These are phyloP conservation scores for Temnothorax unifasciatus DNA, from an alignment of 2,888 invertebrate species.

Conservation along the genomic window DNA sequence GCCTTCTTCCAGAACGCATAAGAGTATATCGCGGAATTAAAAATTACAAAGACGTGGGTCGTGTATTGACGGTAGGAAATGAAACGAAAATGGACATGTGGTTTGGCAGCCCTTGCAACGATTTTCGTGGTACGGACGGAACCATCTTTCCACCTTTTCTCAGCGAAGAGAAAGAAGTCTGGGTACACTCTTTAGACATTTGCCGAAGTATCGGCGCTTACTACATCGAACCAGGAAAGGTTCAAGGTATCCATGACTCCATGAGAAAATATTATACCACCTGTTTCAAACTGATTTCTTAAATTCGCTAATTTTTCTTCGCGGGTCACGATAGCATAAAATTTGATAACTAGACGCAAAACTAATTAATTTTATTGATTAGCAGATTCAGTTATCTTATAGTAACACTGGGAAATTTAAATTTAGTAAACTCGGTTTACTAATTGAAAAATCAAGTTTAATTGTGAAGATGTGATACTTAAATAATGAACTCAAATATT, in stretches of 20 bases:
- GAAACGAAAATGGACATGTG: slow-evolving; percentile 3
- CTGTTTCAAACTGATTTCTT: not conserved
- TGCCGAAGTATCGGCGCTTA: slow-evolving; percentile 87
- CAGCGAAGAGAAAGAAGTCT: slow-evolving; percentile 89
- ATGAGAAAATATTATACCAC: not conserved
- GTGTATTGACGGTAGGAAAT: slow-evolving; percentile 14
- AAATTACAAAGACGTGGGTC: slow-evolving; percentile 26
- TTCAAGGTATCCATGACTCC: slow-evolving; percentile 45
- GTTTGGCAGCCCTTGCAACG: slow-evolving; percentile 90
- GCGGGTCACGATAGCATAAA: not conserved
- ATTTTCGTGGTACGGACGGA: slow-evolving; percentile 93
- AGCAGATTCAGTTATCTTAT: not conserved
- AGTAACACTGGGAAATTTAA: not conserved
- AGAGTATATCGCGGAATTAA: slow-evolving; percentile 41
- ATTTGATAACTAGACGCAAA: not conserved
- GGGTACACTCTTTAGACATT: slow-evolving; percentile 91
- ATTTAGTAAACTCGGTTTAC: not conserved
- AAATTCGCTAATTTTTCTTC: not conserved
- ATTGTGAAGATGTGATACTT: not conserved
- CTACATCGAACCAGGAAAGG: slow-evolving; percentile 62
- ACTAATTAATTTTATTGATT: not conserved
- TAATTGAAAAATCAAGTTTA: not conserved
- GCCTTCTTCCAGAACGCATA: not conserved
- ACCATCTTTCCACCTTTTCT: slow-evolving; percentile 94
- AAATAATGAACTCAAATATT: not conserved